These are phyloP conservation scores for Strix aluco DNA, from an alignment of 2,113 vertebrate genomes.

Conservation along the genomic window DNA sequence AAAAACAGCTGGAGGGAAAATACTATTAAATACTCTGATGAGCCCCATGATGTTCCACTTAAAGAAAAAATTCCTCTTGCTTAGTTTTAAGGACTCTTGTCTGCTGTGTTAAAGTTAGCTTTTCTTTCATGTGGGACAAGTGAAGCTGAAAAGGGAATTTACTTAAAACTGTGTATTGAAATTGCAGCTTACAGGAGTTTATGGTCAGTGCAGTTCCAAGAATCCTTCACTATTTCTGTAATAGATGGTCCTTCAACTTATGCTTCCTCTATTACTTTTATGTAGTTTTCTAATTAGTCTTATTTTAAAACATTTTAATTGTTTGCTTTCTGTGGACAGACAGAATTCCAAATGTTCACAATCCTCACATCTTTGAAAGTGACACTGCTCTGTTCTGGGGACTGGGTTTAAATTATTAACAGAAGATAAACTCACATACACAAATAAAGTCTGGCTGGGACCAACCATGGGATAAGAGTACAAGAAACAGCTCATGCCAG, in stretches of 20 bases:
- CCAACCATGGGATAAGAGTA: neutral
- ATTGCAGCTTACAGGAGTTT: slow-evolving; percentile 68
- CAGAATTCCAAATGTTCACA: slow-evolving; percentile 19
- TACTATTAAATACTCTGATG: slow-evolving; percentile 64
- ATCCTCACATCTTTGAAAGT: slow-evolving; percentile 31
- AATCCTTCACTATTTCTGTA: slow-evolving; percentile 62
- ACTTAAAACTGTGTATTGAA: slow-evolving; percentile 71
- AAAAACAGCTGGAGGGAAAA: slow-evolving; percentile 83
- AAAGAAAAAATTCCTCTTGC: slow-evolving; percentile 72
- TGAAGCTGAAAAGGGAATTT: slow-evolving; percentile 73
- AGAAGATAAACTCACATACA: slow-evolving; percentile 25
- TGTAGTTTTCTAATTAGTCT: slow-evolving; percentile 66
- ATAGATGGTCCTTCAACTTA: slow-evolving; percentile 60
- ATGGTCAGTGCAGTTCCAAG: slow-evolving; percentile 55
- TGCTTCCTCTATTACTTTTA: slow-evolving; percentile 60
- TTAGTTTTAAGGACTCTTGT: slow-evolving; percentile 57
- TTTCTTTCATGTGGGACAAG: slow-evolving; percentile 78
- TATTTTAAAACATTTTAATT: slow-evolving; percentile 56
- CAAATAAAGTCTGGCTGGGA: neutral
- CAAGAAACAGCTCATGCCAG: neutral
- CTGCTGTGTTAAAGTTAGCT: slow-evolving; percentile 57
- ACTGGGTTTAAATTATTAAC: slow-evolving; percentile 43
- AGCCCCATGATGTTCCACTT: slow-evolving; percentile 72
- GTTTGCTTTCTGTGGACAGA: slow-evolving; percentile 50
- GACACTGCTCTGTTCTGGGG: neutral